Evolutionary conservation across 2,888 invertebrate species (phyloP).

Genomic region (Andrena marginata): DNA sequence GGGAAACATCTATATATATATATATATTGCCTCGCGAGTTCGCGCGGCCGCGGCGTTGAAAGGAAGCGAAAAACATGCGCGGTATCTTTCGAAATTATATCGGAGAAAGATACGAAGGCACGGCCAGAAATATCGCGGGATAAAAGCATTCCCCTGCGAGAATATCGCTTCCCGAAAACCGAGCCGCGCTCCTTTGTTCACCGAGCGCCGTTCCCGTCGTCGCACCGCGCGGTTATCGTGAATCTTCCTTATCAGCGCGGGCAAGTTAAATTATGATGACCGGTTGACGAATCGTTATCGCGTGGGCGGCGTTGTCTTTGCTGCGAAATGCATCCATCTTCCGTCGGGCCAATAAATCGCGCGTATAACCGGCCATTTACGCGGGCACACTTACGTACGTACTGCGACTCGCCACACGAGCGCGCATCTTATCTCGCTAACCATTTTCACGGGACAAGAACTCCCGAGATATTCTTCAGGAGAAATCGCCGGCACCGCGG

Average conservation of each 20-base stretch:
- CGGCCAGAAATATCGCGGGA: background rate
- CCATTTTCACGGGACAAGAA: slow-evolving; percentile 62
- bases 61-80: background rate
- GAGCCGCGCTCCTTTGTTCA: slow-evolving; percentile 1
- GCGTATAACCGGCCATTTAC: slow-evolving; percentile 63
- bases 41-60: background rate
- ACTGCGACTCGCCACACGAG: slow-evolving; percentile 31
- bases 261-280: slow-evolving; percentile 47
- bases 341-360: slow-evolving; percentile 61
- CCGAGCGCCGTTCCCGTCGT: background rate
- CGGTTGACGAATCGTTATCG: slow-evolving; percentile 58
- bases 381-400: slow-evolving; percentile 50
- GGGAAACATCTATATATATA: slow-evolving; percentile 15
- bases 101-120: background rate
- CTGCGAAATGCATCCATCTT: slow-evolving; percentile 60
- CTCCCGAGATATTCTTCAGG: slow-evolving; percentile 55
- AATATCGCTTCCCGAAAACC: background rate
- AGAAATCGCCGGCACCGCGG: slow-evolving; percentile 22
- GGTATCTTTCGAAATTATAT: slow-evolving; percentile 11
- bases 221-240: slow-evolving; percentile 27
- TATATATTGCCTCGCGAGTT: slow-evolving; percentile 2
- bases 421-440: slow-evolving; percentile 64
- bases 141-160: background rate
- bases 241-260: slow-evolving; percentile 37
- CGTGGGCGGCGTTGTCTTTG: slow-evolving; percentile 51